Evolutionary conservation across 1,140 invertebrate species (phyloP).

Genomic region (Neodiprion pinetum): DNA sequence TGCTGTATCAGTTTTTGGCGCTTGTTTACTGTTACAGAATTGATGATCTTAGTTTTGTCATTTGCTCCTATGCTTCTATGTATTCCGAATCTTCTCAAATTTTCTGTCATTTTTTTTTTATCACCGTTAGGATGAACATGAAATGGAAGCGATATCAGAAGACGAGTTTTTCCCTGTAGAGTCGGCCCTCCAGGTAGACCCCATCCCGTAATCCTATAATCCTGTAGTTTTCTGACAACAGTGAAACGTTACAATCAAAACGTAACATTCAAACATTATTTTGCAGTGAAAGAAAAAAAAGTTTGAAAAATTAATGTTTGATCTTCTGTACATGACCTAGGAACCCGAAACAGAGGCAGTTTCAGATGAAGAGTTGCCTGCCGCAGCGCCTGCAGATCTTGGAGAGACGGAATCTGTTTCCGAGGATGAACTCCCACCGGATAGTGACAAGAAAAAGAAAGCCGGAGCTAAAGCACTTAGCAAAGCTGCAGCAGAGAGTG

Average conservation of each 20-base stretch:
- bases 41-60: not conserved
- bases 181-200: conserved; percentile 32
- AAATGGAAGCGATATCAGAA: conserved; percentile 41
- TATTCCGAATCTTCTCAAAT: not conserved
- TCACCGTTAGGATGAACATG: conserved; percentile 20
- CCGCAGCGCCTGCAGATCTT: conserved; percentile 76
- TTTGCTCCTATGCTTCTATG: not conserved
- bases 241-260: too few relatives aligned
- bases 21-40: not conserved
- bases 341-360: conserved; percentile 72
- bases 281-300: not conserved
- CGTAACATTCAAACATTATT: not conserved
- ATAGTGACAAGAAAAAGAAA: conserved; percentile 59
- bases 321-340: conserved; percentile 27
- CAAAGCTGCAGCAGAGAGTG: conserved; percentile 33
- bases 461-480: conserved; percentile 40
- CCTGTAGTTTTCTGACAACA: conserved; percentile 5
- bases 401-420: conserved; percentile 84
- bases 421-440: conserved; percentile 78
- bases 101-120: not conserved
- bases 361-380: conserved; percentile 79
- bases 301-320: not conserved
- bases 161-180: conserved; percentile 39
- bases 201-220: conserved; percentile 16
- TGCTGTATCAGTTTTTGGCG: not conserved